Percentiles rank a stretch among this genome's conserved stretches.
Evolutionary conservation across 2,797 vertebrate genomes (phyloP).

Genomic region (Spinus pinus): DNA sequence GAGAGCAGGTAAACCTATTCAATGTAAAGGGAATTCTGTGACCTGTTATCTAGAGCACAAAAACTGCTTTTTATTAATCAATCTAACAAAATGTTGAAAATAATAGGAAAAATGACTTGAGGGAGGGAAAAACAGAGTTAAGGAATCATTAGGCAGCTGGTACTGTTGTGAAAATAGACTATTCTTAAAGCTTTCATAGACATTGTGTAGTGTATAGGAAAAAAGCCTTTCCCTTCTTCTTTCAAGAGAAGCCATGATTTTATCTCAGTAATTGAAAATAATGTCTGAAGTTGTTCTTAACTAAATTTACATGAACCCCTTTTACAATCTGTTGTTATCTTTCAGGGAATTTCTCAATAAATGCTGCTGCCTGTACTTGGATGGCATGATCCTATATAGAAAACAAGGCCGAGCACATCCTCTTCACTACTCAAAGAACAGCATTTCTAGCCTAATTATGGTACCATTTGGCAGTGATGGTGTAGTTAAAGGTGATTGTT

Average conservation of each 20-base stretch:
- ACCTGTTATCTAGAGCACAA: constrained; percentile 21
- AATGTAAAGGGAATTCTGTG: neutral
- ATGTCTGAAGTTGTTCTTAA: constrained; percentile 75
- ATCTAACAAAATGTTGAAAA: constrained; percentile 40
- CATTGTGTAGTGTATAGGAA: constrained; percentile 38
- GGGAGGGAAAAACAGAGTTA: constrained; percentile 7
- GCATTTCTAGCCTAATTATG: constrained; percentile 39
- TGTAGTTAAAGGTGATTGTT: constrained; percentile 28
- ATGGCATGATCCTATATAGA: constrained; percentile 23
- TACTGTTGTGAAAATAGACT: constrained; percentile 20
- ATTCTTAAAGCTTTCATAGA: constrained; percentile 55
- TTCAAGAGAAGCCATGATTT: constrained; percentile 67
- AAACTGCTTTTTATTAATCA: constrained; percentile 37
- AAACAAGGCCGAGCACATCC: constrained; percentile 51
- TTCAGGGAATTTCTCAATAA: constrained; percentile 69
- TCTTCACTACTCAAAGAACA: constrained; percentile 49
- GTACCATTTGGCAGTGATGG: neutral
- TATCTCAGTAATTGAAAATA: constrained; percentile 82
- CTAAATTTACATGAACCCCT: constrained; percentile 70
- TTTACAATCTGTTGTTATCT: constrained; percentile 74
- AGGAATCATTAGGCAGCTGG: neutral
- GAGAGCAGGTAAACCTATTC: neutral
- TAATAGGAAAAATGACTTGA: constrained; percentile 42
- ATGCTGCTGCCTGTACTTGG: constrained; percentile 53
- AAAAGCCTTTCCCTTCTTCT: constrained; percentile 10